phyloP scores from a whole-genome alignment of 1,140 invertebrate genomes.

The Acromyrmex heyeri region DNA sequence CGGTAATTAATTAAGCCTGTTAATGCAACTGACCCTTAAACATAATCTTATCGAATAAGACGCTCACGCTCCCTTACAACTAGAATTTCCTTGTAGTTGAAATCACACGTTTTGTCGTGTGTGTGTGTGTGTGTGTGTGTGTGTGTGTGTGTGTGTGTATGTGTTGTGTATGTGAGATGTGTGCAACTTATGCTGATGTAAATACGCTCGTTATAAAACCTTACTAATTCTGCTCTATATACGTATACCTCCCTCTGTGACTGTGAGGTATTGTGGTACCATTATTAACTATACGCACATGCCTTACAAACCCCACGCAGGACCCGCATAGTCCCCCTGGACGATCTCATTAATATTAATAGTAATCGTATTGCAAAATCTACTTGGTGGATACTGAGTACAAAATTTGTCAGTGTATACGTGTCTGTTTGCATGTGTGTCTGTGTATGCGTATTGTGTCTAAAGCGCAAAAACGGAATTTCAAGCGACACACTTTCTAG shows the following conservation, averaged over 20 bases:
- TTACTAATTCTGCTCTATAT: slow-evolving; percentile 74
- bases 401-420: slow-evolving; percentile 71
- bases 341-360: slow-evolving; percentile 70
- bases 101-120: slow-evolving; percentile 22
- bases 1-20: slow-evolving; percentile 35
- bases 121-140: not conserved
- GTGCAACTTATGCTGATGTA: slow-evolving; percentile 73
- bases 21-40: slow-evolving; percentile 57
- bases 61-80: slow-evolving; percentile 62
- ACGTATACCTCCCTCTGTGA: slow-evolving; percentile 70
- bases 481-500: slow-evolving; percentile 65
- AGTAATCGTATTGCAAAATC: slow-evolving; percentile 76
- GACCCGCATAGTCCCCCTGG: slow-evolving; percentile 68
- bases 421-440: not conserved
- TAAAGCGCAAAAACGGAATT: slow-evolving; percentile 67
- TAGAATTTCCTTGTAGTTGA: slow-evolving; percentile 66
- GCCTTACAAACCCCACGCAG: slow-evolving; percentile 62
- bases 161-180: slow-evolving; percentile 14
- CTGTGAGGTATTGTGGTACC: slow-evolving; percentile 72
- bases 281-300: slow-evolving; percentile 75
- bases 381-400: slow-evolving; percentile 72
- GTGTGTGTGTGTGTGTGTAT: slow-evolving; percentile 37
- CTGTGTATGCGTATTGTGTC: not conserved
- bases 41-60: slow-evolving; percentile 68
- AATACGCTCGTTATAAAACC: slow-evolving; percentile 76